These are phyloP conservation scores for Baryphthengus martii DNA, from an alignment of 2,113 vertebrate genomes.

Conservation along the genomic window DNA sequence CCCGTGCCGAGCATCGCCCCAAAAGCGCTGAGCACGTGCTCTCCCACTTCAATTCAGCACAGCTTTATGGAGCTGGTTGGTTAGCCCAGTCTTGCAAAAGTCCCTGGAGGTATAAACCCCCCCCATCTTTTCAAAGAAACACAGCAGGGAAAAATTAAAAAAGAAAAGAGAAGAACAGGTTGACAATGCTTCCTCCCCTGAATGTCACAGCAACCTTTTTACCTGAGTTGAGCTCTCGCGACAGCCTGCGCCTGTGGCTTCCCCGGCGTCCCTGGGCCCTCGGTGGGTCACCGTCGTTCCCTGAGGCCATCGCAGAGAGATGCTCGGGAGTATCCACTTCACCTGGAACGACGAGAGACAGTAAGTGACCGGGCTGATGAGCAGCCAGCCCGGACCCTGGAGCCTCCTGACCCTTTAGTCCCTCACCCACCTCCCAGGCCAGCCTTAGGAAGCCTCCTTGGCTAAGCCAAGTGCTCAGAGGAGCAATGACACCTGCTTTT, in stretches of 20 bases:
- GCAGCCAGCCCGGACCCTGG: background rate
- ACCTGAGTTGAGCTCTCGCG: slow-evolving; percentile 30
- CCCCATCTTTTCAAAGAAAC: background rate
- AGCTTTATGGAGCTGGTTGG: accelerated
- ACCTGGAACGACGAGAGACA: background rate
- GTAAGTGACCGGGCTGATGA: background rate
- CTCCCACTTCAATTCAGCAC: background rate
- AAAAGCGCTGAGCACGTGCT: accelerated
- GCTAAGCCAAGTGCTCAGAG: background rate
- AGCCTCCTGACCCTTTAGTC: accelerated
- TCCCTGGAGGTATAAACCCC: background rate
- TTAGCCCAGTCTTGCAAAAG: background rate
- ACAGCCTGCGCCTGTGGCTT: background rate
- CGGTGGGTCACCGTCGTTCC: background rate
- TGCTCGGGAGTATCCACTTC: background rate
- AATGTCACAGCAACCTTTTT: background rate
- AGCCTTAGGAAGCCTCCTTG: background rate
- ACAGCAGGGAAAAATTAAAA: no score
- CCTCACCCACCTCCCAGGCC: background rate
- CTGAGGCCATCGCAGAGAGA: slow-evolving; percentile 45
- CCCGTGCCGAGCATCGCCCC: background rate
- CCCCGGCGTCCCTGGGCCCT: background rate
- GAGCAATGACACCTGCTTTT: background rate
- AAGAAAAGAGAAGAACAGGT: background rate
- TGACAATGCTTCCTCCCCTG: background rate